A percentile compares a stretch with the other conserved stretches of the same genome.
These are phyloP conservation scores for Strigamia transsilvanica DNA, from an alignment of 2,888 invertebrate genomes.

Conservation along the genomic window DNA sequence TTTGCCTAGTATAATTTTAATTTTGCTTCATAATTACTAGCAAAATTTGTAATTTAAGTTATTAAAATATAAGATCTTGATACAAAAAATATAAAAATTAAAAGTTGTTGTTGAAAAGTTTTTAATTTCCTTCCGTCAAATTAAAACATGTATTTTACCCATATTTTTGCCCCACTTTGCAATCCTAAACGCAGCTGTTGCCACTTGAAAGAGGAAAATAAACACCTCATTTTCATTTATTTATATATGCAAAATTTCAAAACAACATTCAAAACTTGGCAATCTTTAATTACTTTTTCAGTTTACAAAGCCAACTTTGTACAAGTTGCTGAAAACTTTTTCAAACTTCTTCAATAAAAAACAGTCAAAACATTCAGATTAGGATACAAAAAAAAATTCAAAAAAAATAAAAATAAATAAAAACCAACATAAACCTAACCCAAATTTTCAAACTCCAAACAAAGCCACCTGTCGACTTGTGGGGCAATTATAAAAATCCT, in stretches of 20 bases:
- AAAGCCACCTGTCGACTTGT: constrained; percentile 21
- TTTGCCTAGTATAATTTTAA: too few relatives aligned
- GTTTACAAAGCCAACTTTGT: neutral
- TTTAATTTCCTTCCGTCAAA: constrained; percentile 7
- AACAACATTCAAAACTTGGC: constrained; percentile 10
- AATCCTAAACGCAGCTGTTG: constrained; percentile 3
- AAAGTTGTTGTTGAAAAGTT: neutral
- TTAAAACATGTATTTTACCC: neutral
- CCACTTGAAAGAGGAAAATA: constrained; percentile 28
- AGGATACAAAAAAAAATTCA: too few relatives aligned
- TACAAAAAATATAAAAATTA: too few relatives aligned
- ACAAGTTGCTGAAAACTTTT: neutral
- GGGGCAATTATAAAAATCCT: constrained; percentile 19
- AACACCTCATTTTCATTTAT: constrained; percentile 40
- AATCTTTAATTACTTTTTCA: neutral
- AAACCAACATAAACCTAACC: neutral
- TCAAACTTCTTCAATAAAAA: neutral
- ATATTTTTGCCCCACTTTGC: constrained; percentile 32
- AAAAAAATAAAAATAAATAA: neutral
- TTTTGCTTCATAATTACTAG: too few relatives aligned
- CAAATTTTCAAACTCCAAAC: neutral
- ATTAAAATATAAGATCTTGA: neutral
- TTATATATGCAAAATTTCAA: neutral
- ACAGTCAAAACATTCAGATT: neutral
- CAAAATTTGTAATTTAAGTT: too few relatives aligned